Percentiles rank a stretch among this genome's conserved stretches.
phyloP scores from a whole-genome alignment of 2,113 vertebrate genomes.

The Tupaia tana region DNA sequence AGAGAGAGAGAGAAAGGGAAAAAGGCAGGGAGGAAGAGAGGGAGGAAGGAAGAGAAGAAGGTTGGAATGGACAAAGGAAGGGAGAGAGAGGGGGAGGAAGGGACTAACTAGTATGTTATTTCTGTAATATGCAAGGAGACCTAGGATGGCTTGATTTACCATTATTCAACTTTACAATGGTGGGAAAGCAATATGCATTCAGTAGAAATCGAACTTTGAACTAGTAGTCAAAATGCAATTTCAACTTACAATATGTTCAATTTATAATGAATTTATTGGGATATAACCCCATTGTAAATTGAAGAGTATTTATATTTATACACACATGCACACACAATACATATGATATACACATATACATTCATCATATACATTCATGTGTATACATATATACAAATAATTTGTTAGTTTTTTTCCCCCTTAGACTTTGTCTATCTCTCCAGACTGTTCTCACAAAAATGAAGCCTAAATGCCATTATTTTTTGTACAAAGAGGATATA shows the following conservation, averaged over 20 bases:
- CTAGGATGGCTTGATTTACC: no score
- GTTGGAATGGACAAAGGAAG: background rate
- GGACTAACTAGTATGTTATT: background rate
- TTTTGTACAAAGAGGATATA: slow-evolving; percentile 52
- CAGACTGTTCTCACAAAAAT: background rate
- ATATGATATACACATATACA: background rate
- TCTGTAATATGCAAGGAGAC: background rate
- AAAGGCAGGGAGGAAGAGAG: background rate
- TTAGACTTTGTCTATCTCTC: slow-evolving; percentile 16
- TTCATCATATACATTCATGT: background rate
- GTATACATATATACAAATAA: no score
- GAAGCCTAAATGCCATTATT: background rate
- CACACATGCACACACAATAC: background rate
- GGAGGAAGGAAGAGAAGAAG: background rate
- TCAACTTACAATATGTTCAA: no score
- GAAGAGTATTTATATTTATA: background rate
- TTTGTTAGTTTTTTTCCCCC: background rate
- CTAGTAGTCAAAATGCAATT: no score
- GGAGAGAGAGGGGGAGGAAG: background rate
- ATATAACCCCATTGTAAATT: no score
- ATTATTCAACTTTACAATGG: no score
- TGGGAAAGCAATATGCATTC: no score
- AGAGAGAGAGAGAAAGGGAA: background rate
- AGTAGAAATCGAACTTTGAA: no score
- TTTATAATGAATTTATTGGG: no score